Percentiles rank a stretch among this genome's conserved stretches.
Evolutionary conservation across 2,888 invertebrate genomes (phyloP).

Genomic region (Oxycera nigricornis): DNA sequence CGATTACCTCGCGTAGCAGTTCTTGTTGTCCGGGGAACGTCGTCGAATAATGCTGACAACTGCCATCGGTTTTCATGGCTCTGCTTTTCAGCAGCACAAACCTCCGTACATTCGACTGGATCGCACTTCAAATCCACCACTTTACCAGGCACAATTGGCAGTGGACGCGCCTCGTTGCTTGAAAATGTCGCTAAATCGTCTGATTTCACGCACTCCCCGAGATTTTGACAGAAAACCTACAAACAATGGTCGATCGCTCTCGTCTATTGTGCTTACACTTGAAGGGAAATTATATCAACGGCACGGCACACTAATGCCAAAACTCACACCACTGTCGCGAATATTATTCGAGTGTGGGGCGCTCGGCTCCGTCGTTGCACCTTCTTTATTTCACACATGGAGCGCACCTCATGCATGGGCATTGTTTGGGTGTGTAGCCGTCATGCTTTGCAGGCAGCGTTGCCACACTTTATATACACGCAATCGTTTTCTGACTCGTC

Average conservation of each 20-base stretch:
- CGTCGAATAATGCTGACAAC: slow-evolving; percentile 69
- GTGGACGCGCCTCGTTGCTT: not conserved
- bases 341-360: too few species aligned
- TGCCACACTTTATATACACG: too few species aligned
- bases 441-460: too few species aligned
- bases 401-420: too few species aligned
- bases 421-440: too few species aligned
- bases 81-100: slow-evolving; percentile 3
- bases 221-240: not conserved
- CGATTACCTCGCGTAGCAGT: slow-evolving; percentile 72
- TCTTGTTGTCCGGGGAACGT: slow-evolving; percentile 70
- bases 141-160: slow-evolving; percentile 15
- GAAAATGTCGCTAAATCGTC: not conserved
- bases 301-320: not conserved
- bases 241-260: slow-evolving; percentile 9
- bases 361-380: too few species aligned
- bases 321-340: too few species aligned
- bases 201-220: not conserved
- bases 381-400: too few species aligned
- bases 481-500: too few species aligned
- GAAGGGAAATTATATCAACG: not conserved
- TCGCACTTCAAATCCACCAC: not conserved
- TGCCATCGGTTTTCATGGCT: slow-evolving; percentile 66
- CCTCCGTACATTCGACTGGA: not conserved
- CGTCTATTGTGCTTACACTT: not conserved